These are phyloP conservation scores for Caligus rogercresseyi DNA, from an alignment of 1,140 invertebrate species.

Conservation along the genomic window DNA sequence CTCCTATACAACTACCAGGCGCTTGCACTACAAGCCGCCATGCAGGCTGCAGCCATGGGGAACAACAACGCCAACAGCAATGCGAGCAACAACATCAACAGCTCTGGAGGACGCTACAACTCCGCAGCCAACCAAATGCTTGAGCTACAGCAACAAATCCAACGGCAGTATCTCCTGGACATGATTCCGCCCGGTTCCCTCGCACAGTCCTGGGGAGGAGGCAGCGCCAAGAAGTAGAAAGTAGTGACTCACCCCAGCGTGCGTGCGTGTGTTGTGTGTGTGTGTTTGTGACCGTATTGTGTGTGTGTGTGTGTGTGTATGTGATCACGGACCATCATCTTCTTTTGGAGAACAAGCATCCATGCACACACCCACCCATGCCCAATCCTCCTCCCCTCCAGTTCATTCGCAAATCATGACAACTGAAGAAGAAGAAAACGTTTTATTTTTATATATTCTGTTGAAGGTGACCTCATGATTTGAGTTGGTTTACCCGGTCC, in stretches of 20 bases:
- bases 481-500: neutral
- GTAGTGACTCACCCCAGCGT: too few species aligned
- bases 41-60: slow-evolving; percentile 29
- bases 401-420: neutral
- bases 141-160: slow-evolving; percentile 43
- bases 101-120: slow-evolving; percentile 17
- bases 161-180: slow-evolving; percentile 84
- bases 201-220: slow-evolving; percentile 6
- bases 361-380: too few species aligned
- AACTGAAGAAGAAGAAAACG: too few species aligned
- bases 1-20: slow-evolving; percentile 26
- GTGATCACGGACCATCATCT: too few species aligned
- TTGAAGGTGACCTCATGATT: neutral
- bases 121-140: slow-evolving; percentile 20
- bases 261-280: too few species aligned
- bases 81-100: slow-evolving; percentile 22
- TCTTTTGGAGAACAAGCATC: too few species aligned
- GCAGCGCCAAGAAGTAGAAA: neutral
- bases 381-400: neutral
- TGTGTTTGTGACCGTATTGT: too few species aligned
- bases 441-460: neutral
- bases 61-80: slow-evolving; percentile 23
- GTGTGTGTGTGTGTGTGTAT: too few species aligned
- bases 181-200: slow-evolving; percentile 52
- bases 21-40: slow-evolving; percentile 28